Evolutionary conservation across 2,888 invertebrate species (phyloP), one percentile per base, ranked within the genome.

Genomic region (Prosopocoilus inquinatus): DNA sequence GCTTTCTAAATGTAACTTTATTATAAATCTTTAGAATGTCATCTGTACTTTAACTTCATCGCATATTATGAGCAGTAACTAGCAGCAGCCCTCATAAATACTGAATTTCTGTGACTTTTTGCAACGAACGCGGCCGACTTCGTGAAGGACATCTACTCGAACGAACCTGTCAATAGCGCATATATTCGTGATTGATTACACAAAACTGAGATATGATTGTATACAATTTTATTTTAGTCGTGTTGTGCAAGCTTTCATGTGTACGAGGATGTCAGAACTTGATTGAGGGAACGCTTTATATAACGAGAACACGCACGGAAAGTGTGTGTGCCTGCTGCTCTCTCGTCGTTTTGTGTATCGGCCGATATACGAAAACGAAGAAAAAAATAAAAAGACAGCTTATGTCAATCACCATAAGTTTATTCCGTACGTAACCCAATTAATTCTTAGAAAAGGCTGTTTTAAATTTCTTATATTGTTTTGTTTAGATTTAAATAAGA

Each of bases 31-130:
- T n/a, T 48, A 48, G 44, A 43, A 53, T 47, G 53, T 53, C 53
- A 41, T 41, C 39, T 39, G 41, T 41, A 35, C 20, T 36, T 47
- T 53, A 53, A 43, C 53, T 41, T 44, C 41, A 48, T 43, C 47
- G 48, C 48, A 48, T 53, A 53, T 53, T 53, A 53, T 38, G 47
- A 53, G 48, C 41, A 43, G 53, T 53, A 53, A 53, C 53, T 47
- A 48, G 53, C 48, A 53, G 48, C 53, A 48, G 43, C 46, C 53
- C 41, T 53, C 53, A 53, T 53, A 53, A 53, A 53, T 53, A 53
- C 47, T 34, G 53, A 53, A 53, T 53, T 53, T 43, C 48, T 11
- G 53, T 34, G 35, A 15, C 48, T 53, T 53, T 48, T 47, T 36
- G 16, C 43, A 20, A 48, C 5, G 53, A 39, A 48, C 44, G 44